Conservation (phyloP, 1,140 invertebrate genomes). For the Trichonephila clavipes region DNA sequence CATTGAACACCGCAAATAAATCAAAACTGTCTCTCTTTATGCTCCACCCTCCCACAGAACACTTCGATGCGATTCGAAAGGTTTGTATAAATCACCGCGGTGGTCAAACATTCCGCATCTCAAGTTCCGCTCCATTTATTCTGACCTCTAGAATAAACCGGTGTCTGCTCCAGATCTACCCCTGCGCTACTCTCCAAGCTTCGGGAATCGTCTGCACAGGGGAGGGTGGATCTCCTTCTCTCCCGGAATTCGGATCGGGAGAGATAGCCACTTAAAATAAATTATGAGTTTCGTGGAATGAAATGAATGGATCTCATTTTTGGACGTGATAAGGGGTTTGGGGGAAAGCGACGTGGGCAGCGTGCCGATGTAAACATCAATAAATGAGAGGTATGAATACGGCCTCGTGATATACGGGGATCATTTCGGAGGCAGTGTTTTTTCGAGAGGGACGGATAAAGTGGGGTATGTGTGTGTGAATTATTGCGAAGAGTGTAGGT, state of each 20-base stretch:
- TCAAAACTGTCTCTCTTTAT: not conserved
- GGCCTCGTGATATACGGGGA: not conserved
- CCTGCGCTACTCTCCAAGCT: not conserved
- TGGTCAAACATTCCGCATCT: conserved; percentile 53
- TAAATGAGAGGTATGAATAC: conserved; percentile 11
- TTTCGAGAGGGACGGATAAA: not conserved
- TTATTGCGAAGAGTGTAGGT: not conserved
- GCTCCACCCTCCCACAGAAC: not conserved
- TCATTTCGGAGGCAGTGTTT: not conserved
- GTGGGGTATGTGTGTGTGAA: not conserved
- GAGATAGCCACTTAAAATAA: conserved; percentile 51
- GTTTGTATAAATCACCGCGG: conserved; percentile 49
- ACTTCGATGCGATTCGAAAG: not conserved
- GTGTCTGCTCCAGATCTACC: not conserved
- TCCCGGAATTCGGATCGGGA: not conserved
- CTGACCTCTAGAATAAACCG: not conserved
- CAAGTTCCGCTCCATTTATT: conserved; percentile 48
- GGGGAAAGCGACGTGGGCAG: conserved; percentile 5
- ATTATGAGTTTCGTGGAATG: conserved; percentile 32
- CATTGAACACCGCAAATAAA: conserved; percentile 12
- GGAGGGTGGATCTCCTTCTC: not conserved
- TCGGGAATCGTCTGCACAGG: not conserved
- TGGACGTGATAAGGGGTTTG: not conserved
- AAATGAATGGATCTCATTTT: conserved; percentile 32
- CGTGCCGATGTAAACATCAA: conserved; percentile 26